Evolutionary conservation across 1,140 invertebrate species (phyloP), one percentile per base, ranked within the genome.

Genomic region (Hesperophylax magnus): DNA sequence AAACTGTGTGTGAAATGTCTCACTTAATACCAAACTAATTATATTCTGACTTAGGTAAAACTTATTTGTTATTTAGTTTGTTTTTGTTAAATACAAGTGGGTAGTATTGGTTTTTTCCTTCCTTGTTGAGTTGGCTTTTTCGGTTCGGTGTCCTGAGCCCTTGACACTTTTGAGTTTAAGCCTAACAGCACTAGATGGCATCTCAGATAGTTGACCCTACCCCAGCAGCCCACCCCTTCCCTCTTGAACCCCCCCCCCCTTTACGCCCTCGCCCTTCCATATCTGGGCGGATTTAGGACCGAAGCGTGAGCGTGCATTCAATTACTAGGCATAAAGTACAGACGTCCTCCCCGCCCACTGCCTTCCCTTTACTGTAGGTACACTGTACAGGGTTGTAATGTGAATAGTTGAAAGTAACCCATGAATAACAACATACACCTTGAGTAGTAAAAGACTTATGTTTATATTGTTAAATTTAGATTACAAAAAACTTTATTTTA

Each of bases 291-390:
- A 78, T 79, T 82, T 82, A 84, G 80, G 52, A 75, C 61, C 80
- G 67, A 81, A 61, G 79, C 82, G 82, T 84, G 82, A 84, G 79
- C 79, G 80, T 81, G 82, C 82, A 84, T 84, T 84, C 82, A 84
- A 84, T 84, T 84, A 84, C 74, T 53, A 52, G 78, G 22, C 77
- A 71, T 81, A 78, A 78, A 81, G 77, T 79, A 77, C 69, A 75
- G 54, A 17, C 60, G 17, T 27, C 20, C 58, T 53, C 74, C 75
- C 61, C 52, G n/a, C 58, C 61, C 15, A 56, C 61, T 22, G 9
- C 34, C 9, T 39, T 2, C 34, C 9, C 34, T 39, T 6, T 1
- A 39, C 53, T 56, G 20, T 15, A 0, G 17, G n/a, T n/a, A n/a
- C n/a, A n/a, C n/a, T n/a, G 27, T 14, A 56, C 72, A 75, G 72